Base-by-base conservation (phyloP, 2,113 vertebrate genomes). In the Ranitomeya variabilis region DNA sequence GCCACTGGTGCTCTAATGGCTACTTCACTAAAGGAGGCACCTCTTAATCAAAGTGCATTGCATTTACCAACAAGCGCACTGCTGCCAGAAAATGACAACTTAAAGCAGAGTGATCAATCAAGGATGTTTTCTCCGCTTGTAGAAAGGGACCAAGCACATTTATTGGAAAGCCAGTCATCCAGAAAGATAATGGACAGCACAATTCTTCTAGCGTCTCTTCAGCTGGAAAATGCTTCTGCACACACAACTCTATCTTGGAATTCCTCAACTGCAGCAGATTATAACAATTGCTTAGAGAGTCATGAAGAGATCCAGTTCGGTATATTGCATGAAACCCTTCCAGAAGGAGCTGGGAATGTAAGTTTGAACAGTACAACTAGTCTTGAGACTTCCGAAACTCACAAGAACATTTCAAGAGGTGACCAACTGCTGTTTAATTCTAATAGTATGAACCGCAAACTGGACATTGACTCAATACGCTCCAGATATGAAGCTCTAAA, bases 261-360 rank as follows among this genome's bases (percentile, higher is more conserved):
- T 86, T 31, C 67, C 62, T 88, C 90, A 86, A 18, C 51, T 0
- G 5, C 91, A 8, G 7, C 90, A 71, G 77, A 60, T 12, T 81
- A 85, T 85, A 80, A 66, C 69, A 67, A 87, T 81, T 90, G 16
- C 89, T 87, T 31, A 80, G 0, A 89, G 0, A 19, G 6, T 88
- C 0, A 0, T 77, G 88, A 90, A n/a, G 45, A 45, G 90, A 0
- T 0, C 45, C 37, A 64, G 14, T 12, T 78, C 83, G 89, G 91
- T 2, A 92, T 95, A 92, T 76, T 90, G 76, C 81, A 91, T 52
- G 94, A 96, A 89, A 92, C 91, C 3, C 14, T 95, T 91, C 93
- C 93, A 90, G 93, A 93, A 77, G 91, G 91, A 87, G 26, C 0
- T 90, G 83, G 16, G 71, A 9, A 2, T 15, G 1, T 89, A 55